Conservation (phyloP, 2,113 vertebrate genomes). For the Pygoscelis antarcticus region DNA sequence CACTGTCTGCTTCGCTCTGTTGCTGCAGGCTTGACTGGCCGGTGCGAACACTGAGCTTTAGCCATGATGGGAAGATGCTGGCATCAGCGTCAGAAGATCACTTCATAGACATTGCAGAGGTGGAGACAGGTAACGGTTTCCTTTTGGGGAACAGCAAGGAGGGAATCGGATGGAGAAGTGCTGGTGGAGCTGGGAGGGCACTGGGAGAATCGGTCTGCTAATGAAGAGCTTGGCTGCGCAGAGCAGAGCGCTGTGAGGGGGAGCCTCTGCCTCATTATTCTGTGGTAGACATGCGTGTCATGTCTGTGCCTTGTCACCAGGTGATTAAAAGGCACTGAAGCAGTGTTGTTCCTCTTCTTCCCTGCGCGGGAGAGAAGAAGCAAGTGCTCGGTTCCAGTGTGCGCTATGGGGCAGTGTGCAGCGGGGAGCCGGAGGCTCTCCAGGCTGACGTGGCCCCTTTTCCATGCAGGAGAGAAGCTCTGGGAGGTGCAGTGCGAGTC, state of each 20-base stretch:
- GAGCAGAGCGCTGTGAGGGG: background rate
- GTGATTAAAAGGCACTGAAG: constrained; percentile 8
- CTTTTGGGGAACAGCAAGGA: background rate
- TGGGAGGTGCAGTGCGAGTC: constrained; percentile 99
- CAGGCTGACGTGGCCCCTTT: background rate
- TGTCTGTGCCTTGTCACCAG: constrained; percentile 23
- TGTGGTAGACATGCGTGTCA: background rate
- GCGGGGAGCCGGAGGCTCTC: background rate
- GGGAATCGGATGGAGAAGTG: background rate
- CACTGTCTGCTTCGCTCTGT: background rate
- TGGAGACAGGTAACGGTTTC: constrained; percentile 87
- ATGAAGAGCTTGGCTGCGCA: background rate
- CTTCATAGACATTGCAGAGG: constrained; percentile 97
- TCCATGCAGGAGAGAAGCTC: constrained; percentile 89
- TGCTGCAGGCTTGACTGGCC: constrained; percentile 92
- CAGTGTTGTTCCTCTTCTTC: background rate
- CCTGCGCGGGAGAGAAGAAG: background rate
- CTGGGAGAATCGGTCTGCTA: background rate
- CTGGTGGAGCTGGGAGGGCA: background rate
- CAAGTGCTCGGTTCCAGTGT: background rate
- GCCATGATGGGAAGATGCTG: constrained; percentile 97
- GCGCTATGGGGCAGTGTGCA: background rate
- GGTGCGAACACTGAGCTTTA: constrained; percentile 95
- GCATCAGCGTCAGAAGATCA: constrained; percentile 96
- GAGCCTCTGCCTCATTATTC: constrained; percentile 6